These are phyloP conservation scores for Micromussa lordhowensis DNA, from an alignment of 92 coral and sea anemone species.

Conservation along the genomic window DNA sequence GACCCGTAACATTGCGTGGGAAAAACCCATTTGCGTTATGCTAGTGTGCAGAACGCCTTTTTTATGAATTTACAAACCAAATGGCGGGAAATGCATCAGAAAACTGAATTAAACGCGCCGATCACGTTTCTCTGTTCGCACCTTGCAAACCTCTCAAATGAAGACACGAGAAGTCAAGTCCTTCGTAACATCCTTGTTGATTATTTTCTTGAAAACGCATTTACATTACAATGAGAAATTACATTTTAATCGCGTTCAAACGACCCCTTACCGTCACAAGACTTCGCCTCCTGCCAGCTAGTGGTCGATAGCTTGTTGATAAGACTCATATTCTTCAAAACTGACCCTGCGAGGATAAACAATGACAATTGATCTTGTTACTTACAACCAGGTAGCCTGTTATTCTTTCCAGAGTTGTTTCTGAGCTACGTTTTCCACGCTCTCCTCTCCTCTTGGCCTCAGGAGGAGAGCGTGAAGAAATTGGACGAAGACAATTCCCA, in stretches of 20 bases:
- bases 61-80: background rate
- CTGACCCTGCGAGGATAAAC: background rate
- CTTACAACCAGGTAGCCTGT: background rate
- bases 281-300: conserved; percentile 18
- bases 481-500: too few relatives aligned
- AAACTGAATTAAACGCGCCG: background rate
- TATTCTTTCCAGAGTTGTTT: background rate
- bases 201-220: background rate
- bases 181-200: background rate
- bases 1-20: too few relatives aligned
- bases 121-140: background rate
- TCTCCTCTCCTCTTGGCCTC: too few relatives aligned
- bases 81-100: background rate
- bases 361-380: background rate
- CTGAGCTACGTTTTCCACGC: too few relatives aligned
- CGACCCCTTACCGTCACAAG: conserved; percentile 16
- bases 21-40: too few relatives aligned
- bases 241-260: background rate
- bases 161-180: background rate
- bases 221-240: background rate
- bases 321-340: conserved; percentile 12
- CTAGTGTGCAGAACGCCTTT: background rate
- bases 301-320: conserved; percentile 26
- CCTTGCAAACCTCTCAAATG: background rate
- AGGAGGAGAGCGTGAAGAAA: too few relatives aligned